These are phyloP conservation scores for Pollenia griseotomentosa DNA, from an alignment of 2,888 invertebrate species.

Conservation along the genomic window DNA sequence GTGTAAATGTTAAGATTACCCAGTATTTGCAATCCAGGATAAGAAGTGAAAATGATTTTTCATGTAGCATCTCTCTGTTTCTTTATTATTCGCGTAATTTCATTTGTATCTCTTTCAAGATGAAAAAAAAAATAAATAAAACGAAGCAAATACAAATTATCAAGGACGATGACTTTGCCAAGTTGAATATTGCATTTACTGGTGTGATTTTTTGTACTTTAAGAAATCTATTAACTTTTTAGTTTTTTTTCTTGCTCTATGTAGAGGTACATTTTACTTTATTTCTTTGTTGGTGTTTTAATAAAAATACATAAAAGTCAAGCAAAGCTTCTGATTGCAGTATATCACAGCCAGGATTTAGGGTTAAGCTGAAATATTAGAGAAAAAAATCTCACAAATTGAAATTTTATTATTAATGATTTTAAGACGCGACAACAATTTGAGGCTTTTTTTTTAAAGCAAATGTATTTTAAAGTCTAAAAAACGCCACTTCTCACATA, in stretches of 20 bases:
- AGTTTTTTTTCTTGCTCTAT: neutral
- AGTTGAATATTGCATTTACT: slow-evolving; percentile 42
- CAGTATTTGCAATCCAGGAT: slow-evolving; percentile 32
- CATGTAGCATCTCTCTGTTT: slow-evolving; percentile 35
- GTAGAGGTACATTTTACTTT: neutral
- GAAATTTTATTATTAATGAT: slow-evolving; percentile 81
- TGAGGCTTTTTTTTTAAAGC: slow-evolving; percentile 71
- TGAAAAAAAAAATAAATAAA: neutral
- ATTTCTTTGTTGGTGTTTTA: neutral
- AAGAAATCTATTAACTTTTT: slow-evolving; percentile 32
- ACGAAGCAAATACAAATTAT: slow-evolving; percentile 45
- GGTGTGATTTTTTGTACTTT: slow-evolving; percentile 43
- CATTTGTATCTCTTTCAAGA: slow-evolving; percentile 53
- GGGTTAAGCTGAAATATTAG: slow-evolving; percentile 74
- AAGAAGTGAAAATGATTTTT: slow-evolving; percentile 59
- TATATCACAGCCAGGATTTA: slow-evolving; percentile 81
- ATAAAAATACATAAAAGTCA: slow-evolving; percentile 7
- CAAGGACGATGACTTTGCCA: slow-evolving; percentile 49
- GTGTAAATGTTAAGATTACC: neutral
- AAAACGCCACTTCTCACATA: slow-evolving; percentile 47
- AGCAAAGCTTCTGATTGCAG: slow-evolving; percentile 78
- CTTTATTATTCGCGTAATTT: slow-evolving; percentile 68
- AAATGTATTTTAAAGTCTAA: neutral
- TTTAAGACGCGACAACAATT: slow-evolving; percentile 81
- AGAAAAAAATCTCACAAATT: slow-evolving; percentile 42